A percentile compares a stretch with the other conserved stretches of the same genome.
These are phyloP conservation scores for Acheta domesticus DNA, from an alignment of 2,888 invertebrate species.

Conservation along the genomic window DNA sequence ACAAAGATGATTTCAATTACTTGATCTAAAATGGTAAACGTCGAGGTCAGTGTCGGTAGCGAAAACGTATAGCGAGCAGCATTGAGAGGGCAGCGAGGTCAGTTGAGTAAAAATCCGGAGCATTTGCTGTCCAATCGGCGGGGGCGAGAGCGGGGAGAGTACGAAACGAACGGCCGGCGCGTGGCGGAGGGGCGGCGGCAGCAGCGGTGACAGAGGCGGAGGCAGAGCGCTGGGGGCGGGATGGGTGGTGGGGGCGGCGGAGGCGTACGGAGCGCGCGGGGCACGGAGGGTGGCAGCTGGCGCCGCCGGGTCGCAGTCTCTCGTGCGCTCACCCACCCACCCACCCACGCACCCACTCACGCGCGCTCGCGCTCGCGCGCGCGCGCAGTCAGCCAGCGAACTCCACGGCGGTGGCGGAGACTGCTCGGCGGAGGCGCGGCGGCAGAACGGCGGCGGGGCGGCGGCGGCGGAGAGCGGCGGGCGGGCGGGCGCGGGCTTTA, in stretches of 20 bases:
- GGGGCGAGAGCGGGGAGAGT: not conserved
- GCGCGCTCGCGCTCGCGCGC: no score
- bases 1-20: no score
- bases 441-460: not conserved
- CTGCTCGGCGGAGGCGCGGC: constrained; percentile 23
- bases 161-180: not conserved
- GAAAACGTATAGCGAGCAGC: no score
- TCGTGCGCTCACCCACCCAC: no score
- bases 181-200: not conserved
- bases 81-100: no score
- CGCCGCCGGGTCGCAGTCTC: no score
- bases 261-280: not conserved
- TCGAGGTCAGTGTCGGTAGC: no score
- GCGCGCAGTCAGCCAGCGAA: constrained; percentile 20
- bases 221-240: not conserved
- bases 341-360: no score
- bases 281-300: not conserved
- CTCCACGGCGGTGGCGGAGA: constrained; percentile 4
- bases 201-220: not conserved
- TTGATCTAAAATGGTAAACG: no score
- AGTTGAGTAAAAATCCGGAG: no score
- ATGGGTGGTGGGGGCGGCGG: constrained; percentile 25
- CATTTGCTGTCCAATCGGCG: not conserved
- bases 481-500: constrained; percentile 10
- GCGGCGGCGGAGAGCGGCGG: constrained; percentile 19